Percentiles rank a stretch among this genome's conserved stretches.
Evolutionary conservation across 2,797 vertebrate genomes (phyloP).

Genomic region (Vireo griseus): DNA sequence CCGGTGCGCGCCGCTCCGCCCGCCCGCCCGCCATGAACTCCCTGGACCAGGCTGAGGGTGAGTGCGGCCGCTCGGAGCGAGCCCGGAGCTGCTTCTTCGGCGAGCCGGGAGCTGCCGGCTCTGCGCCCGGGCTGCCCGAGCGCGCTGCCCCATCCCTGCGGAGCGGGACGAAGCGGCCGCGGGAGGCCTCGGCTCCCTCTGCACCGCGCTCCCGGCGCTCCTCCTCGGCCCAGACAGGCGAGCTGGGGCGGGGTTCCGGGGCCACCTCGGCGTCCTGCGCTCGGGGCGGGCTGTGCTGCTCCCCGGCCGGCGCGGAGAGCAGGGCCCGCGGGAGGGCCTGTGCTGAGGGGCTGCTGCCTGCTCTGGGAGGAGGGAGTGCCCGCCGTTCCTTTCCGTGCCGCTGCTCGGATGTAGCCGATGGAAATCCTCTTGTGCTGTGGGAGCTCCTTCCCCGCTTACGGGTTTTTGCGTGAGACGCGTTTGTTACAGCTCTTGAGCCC

Average conservation of each 20-base stretch:
- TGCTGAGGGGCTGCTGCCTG: background rate
- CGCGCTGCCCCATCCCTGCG: background rate
- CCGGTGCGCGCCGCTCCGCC: background rate
- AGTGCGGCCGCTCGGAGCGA: background rate
- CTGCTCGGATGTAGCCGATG: accelerated
- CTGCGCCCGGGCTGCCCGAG: background rate
- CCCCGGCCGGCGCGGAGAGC: background rate
- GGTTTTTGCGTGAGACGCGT: background rate
- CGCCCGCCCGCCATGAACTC: slow-evolving; percentile 85
- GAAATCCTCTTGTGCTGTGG: background rate
- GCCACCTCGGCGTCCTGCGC: background rate
- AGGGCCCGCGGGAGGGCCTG: background rate
- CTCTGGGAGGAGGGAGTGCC: background rate
- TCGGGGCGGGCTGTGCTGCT: background rate
- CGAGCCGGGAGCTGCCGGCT: background rate
- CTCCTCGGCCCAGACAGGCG: slow-evolving; percentile 3
- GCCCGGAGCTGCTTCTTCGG: background rate
- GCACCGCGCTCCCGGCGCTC: background rate
- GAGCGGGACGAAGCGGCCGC: background rate
- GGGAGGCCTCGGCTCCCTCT: background rate
- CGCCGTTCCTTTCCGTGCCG: accelerated
- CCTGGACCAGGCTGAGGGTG: slow-evolving; percentile 97
- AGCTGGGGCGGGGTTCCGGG: background rate
- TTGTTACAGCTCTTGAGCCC: background rate
- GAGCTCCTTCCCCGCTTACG: accelerated